Evolutionary conservation across 2,888 invertebrate species (phyloP), one percentile per base, ranked within the genome.

Genomic region (Onchidella celtica): DNA sequence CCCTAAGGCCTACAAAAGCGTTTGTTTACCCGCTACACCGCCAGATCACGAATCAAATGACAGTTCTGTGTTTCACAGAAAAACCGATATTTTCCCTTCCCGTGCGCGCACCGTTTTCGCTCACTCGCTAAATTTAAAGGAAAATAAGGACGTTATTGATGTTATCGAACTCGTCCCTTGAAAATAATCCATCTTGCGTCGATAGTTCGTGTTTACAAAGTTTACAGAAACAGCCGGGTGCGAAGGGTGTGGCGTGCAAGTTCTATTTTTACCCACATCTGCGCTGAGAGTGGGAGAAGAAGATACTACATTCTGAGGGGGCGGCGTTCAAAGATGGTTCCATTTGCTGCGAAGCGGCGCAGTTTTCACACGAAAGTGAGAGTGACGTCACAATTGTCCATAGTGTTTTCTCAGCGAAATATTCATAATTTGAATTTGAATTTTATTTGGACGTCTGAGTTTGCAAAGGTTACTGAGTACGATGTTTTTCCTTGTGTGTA

Each of bases 1-100:
- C 59, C 57, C n/a, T 3, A 24, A 4, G 9, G 32, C 57, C 3
- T 34, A 59, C 72, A 72, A 72, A 59, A 55, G n/a, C 57, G 24
- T 24, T 21, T 72, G 27, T 72, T 72, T 72, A 57, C 59, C 17
- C 34, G 47, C 3, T 32, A 59, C n/a, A 55, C 6, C 72, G 59
- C 72, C 24, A 32, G 34, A 11, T 59, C 59, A 17, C n/a, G 59
- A 32, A 72, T 55, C 72, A 72, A 72, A 72, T 72, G 72, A 72
- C 72, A 59, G 57, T 59, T 59, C 57, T n/a, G 72, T 72, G 72
- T 72, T 72, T 72, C 34, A 36, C 24, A 14, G 34, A 34, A 55
- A 29, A 17, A 11, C n/a, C n/a, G 6, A 34, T 57, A n/a, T 72
- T 72, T 72, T 57, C 57, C 55, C 36, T 32, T 21, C 32, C 24